Evolutionary conservation across 2,888 invertebrate genomes (phyloP).

Genomic region (Tiliacea citrago): DNA sequence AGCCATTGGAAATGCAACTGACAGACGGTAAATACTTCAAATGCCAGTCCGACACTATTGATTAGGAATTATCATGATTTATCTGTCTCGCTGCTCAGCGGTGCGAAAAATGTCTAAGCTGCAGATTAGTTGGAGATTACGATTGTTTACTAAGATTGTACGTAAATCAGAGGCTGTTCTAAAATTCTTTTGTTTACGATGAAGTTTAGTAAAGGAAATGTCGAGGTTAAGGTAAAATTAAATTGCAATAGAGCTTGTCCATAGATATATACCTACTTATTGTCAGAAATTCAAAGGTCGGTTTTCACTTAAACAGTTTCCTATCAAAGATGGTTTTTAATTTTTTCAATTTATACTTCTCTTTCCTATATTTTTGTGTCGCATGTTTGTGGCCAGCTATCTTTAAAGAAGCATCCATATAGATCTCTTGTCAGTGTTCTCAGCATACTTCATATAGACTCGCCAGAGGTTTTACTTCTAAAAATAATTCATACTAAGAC

Average conservation of each 20-base stretch:
- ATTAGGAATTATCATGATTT: constrained; percentile 59
- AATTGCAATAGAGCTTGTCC: neutral
- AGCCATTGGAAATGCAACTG: constrained; percentile 45
- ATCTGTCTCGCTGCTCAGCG: constrained; percentile 42
- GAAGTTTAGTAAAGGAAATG: neutral
- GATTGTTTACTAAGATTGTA: constrained; percentile 50
- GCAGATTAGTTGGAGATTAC: constrained; percentile 48
- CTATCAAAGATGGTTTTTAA: neutral
- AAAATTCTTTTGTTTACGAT: constrained; percentile 9
- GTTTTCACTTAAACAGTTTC: no score
- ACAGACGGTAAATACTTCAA: constrained; percentile 60
- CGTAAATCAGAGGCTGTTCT: constrained; percentile 17
- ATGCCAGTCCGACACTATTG: constrained; percentile 53
- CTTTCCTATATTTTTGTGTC: neutral
- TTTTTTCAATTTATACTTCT: neutral
- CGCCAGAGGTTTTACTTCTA: neutral
- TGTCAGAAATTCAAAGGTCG: neutral
- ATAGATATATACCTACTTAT: neutral
- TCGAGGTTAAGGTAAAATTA: neutral
- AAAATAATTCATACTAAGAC: neutral
- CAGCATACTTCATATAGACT: neutral
- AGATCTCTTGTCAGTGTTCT: neutral
- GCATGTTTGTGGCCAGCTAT: neutral
- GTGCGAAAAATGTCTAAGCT: constrained; percentile 55
- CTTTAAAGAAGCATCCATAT: no score